Evolutionary conservation across 2,113 vertebrate genomes (phyloP).

Genomic region (Henicopernis longicauda): DNA sequence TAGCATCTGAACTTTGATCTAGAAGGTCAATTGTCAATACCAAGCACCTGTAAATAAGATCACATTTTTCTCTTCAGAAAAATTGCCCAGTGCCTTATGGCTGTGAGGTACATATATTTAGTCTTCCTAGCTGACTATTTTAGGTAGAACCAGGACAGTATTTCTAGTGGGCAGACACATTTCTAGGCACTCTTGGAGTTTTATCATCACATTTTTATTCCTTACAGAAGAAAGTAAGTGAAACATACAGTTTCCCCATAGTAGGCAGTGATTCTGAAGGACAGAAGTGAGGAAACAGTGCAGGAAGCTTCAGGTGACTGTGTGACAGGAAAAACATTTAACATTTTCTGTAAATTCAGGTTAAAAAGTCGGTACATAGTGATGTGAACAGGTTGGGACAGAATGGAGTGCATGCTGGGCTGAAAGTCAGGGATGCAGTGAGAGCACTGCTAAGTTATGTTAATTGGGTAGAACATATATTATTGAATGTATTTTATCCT

Average conservation of each 20-base stretch:
- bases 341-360: background rate
- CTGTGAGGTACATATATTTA: background rate
- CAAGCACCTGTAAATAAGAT: background rate
- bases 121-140: background rate
- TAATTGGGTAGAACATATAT: background rate
- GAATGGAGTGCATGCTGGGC: background rate
- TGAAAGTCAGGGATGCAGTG: background rate
- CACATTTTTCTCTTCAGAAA: background rate
- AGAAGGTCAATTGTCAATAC: background rate
- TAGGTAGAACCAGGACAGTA: background rate
- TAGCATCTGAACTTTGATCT: background rate
- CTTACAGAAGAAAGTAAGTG: background rate
- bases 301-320: background rate
- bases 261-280: background rate
- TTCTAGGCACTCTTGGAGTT: background rate
- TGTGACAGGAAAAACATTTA: background rate
- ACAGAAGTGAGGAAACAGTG: background rate
- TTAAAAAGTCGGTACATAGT: background rate
- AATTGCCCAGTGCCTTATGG: background rate
- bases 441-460: background rate
- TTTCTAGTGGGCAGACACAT: background rate
- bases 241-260: background rate
- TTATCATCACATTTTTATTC: background rate
- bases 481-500: background rate
- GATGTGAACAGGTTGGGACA: background rate